Percentiles rank a stretch among this genome's conserved stretches.
phyloP scores from a whole-genome alignment of 2,888 invertebrate species.

The Podotricha telesiphe region DNA sequence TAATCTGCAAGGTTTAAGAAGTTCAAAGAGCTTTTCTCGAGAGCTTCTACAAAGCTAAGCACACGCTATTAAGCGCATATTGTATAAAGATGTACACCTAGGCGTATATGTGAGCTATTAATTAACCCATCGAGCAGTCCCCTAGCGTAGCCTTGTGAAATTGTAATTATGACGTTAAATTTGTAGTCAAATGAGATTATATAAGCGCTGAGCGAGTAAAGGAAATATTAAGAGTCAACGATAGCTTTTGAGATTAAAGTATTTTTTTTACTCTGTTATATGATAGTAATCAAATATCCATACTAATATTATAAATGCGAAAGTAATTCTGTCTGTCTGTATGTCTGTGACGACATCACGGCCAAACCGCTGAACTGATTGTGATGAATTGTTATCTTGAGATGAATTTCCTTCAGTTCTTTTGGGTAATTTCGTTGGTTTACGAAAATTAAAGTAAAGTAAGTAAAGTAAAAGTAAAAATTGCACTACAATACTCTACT shows the following conservation, averaged over 20 bases:
- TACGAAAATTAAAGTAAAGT: too few species aligned
- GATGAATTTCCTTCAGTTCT: neutral
- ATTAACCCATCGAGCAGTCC: slow-evolving; percentile 33
- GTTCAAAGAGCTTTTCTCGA: slow-evolving; percentile 26
- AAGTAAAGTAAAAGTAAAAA: too few species aligned
- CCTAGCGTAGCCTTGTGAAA: slow-evolving; percentile 20
- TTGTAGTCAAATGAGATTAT: slow-evolving; percentile 31
- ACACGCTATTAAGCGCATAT: slow-evolving; percentile 27
- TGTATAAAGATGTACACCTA: slow-evolving; percentile 5
- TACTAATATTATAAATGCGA: too few species aligned
- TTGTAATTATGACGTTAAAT: slow-evolving; percentile 36
- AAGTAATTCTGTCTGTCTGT: too few species aligned
- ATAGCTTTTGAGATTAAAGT: slow-evolving; percentile 19
- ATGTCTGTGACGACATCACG: too few species aligned
- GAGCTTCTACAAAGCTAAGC: slow-evolving; percentile 28
- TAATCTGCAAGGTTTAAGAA: slow-evolving; percentile 32
- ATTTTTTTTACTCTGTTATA: slow-evolving; percentile 7
- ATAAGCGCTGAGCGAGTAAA: slow-evolving; percentile 27
- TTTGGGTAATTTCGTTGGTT: neutral
- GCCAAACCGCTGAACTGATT: too few species aligned
- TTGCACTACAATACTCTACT: too few species aligned
- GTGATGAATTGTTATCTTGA: too few species aligned
- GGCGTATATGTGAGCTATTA: slow-evolving; percentile 26
- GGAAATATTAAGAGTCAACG: slow-evolving; percentile 27
- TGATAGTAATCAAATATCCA: neutral